Conservation (phyloP, 2,888 invertebrate genomes). For the Mythimna loreyi region DNA sequence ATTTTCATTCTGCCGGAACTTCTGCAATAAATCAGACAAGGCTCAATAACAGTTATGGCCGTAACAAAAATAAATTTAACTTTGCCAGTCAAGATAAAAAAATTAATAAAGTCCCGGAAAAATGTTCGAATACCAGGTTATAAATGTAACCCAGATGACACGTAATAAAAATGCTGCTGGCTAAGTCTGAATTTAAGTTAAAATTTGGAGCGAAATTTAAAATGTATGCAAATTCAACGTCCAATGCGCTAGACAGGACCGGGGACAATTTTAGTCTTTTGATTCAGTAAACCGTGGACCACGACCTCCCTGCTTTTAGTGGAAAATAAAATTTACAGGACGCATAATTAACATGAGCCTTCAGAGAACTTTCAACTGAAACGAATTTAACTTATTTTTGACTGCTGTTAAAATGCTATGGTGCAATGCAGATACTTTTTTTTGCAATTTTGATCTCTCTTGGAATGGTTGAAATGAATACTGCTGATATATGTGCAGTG, state of each 20-base stretch:
- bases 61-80: conserved; percentile 38
- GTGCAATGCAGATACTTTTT: conserved; percentile 15
- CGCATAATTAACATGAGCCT: conserved; percentile 49
- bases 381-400: conserved; percentile 4
- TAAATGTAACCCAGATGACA: conserved; percentile 52
- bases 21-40: conserved; percentile 47
- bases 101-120: conserved; percentile 34
- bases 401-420: conserved; percentile 6
- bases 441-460: neutral
- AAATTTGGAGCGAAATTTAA: conserved; percentile 64
- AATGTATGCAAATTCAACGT: conserved; percentile 73
- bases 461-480: neutral
- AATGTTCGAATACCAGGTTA: conserved; percentile 31
- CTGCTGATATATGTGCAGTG: neutral
- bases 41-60: conserved; percentile 48
- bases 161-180: conserved; percentile 58
- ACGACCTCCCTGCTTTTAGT: conserved; percentile 29
- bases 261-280: conserved; percentile 49
- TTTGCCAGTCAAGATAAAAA: conserved; percentile 23
- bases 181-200: conserved; percentile 52
- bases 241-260: conserved; percentile 52
- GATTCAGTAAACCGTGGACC: conserved; percentile 38
- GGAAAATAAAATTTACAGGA: conserved; percentile 41
- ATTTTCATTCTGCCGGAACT: conserved; percentile 36
- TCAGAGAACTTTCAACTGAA: conserved; percentile 16